Conservation (phyloP, 1,140 invertebrate genomes). For the Stenopsyche tienmushanensis region DNA sequence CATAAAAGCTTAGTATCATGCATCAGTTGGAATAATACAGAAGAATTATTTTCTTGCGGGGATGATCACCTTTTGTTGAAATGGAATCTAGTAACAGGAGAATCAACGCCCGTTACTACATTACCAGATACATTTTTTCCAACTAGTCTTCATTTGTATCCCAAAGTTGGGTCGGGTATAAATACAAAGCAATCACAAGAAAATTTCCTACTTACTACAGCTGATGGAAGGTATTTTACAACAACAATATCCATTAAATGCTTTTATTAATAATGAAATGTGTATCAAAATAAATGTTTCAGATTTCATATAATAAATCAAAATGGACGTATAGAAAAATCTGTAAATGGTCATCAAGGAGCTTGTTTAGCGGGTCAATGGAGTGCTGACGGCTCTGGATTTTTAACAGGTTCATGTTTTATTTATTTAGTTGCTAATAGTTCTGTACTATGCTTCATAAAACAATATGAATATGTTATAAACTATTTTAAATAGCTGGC, state of each 20-base stretch:
- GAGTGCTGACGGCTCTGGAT: constrained; percentile 89
- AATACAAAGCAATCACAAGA: constrained; percentile 74
- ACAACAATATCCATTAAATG: not conserved
- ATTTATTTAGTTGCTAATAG: not conserved
- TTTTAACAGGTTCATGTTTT: constrained; percentile 70
- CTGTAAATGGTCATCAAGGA: constrained; percentile 89
- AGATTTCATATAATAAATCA: constrained; percentile 87
- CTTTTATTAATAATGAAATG: constrained; percentile 8
- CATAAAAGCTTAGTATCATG: constrained; percentile 79
- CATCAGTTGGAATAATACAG: constrained; percentile 87
- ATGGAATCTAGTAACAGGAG: constrained; percentile 82
- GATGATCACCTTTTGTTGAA: constrained; percentile 89
- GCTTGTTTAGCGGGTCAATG: constrained; percentile 82
- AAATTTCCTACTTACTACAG: constrained; percentile 81
- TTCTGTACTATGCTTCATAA: not conserved
- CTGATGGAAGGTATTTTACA: constrained; percentile 71
- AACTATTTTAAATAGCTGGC: constrained; percentile 69
- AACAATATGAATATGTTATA: constrained; percentile 11
- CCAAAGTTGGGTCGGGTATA: constrained; percentile 54
- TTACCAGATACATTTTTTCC: constrained; percentile 84
- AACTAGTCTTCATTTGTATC: constrained; percentile 84
- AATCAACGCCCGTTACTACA: constrained; percentile 73
- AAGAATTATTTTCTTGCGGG: constrained; percentile 90
- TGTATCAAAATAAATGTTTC: constrained; percentile 5
- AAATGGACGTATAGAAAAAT: constrained; percentile 89